phyloP scores from a whole-genome alignment of 2,797 vertebrate genomes.

The Schizothorax lantsangensis region DNA sequence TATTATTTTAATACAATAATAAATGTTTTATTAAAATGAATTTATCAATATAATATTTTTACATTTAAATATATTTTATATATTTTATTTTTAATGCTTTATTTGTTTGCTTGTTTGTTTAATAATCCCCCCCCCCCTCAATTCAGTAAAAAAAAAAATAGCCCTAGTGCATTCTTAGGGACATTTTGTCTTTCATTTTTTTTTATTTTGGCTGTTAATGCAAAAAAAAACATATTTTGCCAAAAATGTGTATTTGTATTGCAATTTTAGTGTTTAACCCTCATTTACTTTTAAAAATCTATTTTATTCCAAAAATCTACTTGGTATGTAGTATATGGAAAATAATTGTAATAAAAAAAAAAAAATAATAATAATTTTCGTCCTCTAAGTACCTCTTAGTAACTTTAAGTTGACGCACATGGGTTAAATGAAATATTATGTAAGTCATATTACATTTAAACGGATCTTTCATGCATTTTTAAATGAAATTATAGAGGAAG shows the following conservation, averaged over 20 bases:
- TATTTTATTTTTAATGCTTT: too few species aligned
- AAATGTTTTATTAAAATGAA: too few species aligned
- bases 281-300: background rate
- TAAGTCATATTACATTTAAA: background rate
- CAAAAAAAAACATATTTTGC: background rate
- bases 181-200: too few species aligned
- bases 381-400: background rate
- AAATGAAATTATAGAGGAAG: background rate
- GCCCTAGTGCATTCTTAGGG: too few species aligned
- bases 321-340: background rate
- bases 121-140: too few species aligned
- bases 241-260: background rate
- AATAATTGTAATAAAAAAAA: background rate
- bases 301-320: background rate
- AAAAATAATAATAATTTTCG: background rate
- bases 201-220: background rate
- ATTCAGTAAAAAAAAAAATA: too few species aligned
- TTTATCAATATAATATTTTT: too few species aligned
- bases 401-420: background rate
- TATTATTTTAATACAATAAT: background rate
- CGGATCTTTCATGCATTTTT: background rate
- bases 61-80: too few species aligned
- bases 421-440: background rate
- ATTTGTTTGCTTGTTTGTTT: too few species aligned
- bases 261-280: background rate